Base-by-base conservation (phyloP, 2,113 vertebrate genomes). In the Podarcis raffonei region DNA sequence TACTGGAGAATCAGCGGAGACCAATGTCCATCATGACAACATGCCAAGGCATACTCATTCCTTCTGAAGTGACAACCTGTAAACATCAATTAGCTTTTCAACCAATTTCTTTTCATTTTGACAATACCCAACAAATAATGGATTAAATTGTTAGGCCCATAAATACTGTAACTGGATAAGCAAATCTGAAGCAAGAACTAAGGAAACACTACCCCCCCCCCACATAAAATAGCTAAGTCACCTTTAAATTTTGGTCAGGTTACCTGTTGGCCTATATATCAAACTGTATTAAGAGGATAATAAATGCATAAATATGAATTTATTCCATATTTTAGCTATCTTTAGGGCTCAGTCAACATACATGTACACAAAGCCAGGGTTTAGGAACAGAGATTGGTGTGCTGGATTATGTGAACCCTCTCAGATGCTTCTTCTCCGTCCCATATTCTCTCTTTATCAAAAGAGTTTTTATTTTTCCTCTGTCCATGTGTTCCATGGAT, bases 1-100 rank as follows among this genome's bases (percentile, higher is more conserved):
- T 89, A 75, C 69, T 90, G 37, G 25, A 89, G 62, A 92, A 85
- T 62, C 53, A 87, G 42, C 30, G 87, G 89, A 18, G 79, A 13
- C 1, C 25, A 66, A 16, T 85, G n/a, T 13, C 53, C 48, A 92
- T 87, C 65, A 87, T 72, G 57, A 92, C 27, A 85, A 16, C 11
- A 68, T 87, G 16, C 16, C 30, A 59, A 16, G 22, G 4, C 12
- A 77, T 69, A 75, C 74, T 87, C 84, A 30, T 5, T 32, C 87
- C 87, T 81, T 71, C 15, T 30, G 13, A 57, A 89, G n/a, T 89
- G 86, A 92, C 5, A 42, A 1, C 3, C 80, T 89, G 57, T 83
- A 66, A 93, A 89, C 72, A 86, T 1, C 71, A 92, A 89, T 65
- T 3, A 87, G 32, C 1, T 1, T 7, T 5, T 35, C 90, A 37